Conservation (phyloP, 2,113 vertebrate genomes). For the Equus przewalskii region DNA sequence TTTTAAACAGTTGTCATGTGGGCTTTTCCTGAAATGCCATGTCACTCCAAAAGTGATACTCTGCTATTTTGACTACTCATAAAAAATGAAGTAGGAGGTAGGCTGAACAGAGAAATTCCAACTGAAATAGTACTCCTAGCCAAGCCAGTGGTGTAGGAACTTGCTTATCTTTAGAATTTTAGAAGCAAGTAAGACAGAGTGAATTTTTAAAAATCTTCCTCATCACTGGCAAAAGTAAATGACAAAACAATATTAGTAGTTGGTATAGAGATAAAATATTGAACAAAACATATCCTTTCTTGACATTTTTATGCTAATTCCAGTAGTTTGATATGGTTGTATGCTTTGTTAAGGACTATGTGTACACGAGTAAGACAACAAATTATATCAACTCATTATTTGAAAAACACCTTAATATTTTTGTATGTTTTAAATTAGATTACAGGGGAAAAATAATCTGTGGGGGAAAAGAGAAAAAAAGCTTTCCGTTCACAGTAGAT, state of each 20-base stretch:
- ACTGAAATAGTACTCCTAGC: constrained; percentile 62
- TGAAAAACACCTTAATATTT: not conserved
- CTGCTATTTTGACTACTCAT: constrained; percentile 73
- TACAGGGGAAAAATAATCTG: not conserved
- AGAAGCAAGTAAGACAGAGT: constrained; percentile 54
- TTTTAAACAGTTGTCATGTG: constrained; percentile 80
- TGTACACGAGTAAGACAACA: not conserved
- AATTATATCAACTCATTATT: constrained; percentile 27
- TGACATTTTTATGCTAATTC: not conserved
- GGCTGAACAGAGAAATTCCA: constrained; percentile 76
- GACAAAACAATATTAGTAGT: constrained; percentile 23
- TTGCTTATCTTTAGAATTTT: constrained; percentile 69
- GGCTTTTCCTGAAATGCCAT: constrained; percentile 82
- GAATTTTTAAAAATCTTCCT: constrained; percentile 41
- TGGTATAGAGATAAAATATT: not conserved
- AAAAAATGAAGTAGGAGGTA: constrained; percentile 80
- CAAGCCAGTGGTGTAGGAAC: constrained; percentile 31
- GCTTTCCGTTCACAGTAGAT: not conserved
- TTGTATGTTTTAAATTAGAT: not conserved
- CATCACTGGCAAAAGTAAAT: constrained; percentile 29
- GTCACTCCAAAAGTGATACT: constrained; percentile 77
- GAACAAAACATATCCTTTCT: not conserved
- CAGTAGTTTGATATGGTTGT: not conserved
- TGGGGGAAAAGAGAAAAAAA: not conserved
- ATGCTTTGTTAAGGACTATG: not conserved